A percentile compares a stretch with the other conserved stretches of the same genome.
Evolutionary conservation across 1,140 invertebrate species (phyloP).

Genomic region (Drosophila asahinai): DNA sequence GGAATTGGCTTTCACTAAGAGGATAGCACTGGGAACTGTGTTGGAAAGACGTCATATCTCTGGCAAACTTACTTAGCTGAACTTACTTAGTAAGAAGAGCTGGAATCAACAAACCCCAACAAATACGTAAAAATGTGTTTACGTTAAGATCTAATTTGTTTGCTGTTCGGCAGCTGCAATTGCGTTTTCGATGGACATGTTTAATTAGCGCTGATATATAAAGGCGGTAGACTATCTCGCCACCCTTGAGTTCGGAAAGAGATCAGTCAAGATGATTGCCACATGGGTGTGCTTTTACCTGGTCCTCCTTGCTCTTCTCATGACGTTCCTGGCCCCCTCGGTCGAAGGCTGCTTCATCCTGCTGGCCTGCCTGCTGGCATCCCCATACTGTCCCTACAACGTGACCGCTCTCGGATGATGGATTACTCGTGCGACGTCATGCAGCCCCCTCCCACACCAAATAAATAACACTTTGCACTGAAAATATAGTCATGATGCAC

Average conservation of each 20-base stretch:
- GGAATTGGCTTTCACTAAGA: background rate
- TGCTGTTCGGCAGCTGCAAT: conserved; percentile 5
- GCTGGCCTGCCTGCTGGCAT: conserved; percentile 22
- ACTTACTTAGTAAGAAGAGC: background rate
- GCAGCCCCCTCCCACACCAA: conserved; percentile 8
- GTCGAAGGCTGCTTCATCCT: conserved; percentile 32
- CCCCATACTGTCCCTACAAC: conserved; percentile 29
- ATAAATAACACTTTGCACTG: conserved; percentile 30
- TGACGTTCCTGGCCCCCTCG: conserved; percentile 25
- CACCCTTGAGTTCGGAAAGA: background rate
- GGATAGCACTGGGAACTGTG: background rate
- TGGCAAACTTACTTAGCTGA: background rate
- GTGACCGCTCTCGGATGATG: conserved; percentile 21
- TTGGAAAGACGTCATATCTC: background rate
- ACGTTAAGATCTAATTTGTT: background rate
- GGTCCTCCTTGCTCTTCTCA: conserved; percentile 33
- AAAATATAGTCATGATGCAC: conserved; percentile 4
- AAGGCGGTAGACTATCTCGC: background rate
- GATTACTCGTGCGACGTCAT: too few relatives aligned
- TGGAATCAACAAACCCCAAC: background rate
- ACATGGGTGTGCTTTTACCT: conserved; percentile 40
- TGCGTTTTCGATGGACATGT: background rate
- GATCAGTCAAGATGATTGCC: conserved; percentile 35
- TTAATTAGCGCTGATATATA: background rate
- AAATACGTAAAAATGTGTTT: background rate